Conservation (phyloP, 2,888 invertebrate genomes). For the Synergus japonicus region DNA sequence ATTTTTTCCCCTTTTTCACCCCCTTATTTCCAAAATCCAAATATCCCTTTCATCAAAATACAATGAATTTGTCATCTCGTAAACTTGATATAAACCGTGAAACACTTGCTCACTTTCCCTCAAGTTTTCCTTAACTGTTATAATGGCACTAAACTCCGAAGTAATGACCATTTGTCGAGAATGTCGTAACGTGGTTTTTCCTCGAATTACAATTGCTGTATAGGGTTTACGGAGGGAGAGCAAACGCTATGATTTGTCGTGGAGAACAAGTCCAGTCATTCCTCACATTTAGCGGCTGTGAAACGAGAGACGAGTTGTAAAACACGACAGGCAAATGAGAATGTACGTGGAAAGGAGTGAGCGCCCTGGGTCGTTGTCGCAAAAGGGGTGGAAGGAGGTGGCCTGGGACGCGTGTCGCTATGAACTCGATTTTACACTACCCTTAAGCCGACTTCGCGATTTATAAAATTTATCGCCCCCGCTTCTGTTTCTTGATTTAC, state of each 20-base stretch:
- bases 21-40: too few relatives aligned
- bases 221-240: constrained; percentile 26
- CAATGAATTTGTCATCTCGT: too few relatives aligned
- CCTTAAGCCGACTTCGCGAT: constrained; percentile 19
- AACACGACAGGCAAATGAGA: constrained; percentile 72
- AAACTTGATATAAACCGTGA: not conserved
- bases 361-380: constrained; percentile 45
- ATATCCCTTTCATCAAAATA: not conserved
- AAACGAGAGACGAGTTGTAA: constrained; percentile 73
- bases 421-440: constrained; percentile 40
- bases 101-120: not conserved
- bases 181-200: constrained; percentile 11
- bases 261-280: constrained; percentile 63
- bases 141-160: not conserved
- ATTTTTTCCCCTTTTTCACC: too few relatives aligned
- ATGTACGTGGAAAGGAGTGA: constrained; percentile 69
- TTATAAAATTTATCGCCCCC: constrained; percentile 14
- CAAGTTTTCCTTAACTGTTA: not conserved
- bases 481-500: constrained; percentile 22
- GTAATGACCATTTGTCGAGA: constrained; percentile 3
- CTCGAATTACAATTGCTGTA: not conserved
- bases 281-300: constrained; percentile 70
- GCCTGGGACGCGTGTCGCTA: constrained; percentile 49
- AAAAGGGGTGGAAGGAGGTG: constrained; percentile 48
- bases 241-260: constrained; percentile 67